phyloP scores from a whole-genome alignment of 2,797 vertebrate species.

The Myoxocephalus aenaeus region DNA sequence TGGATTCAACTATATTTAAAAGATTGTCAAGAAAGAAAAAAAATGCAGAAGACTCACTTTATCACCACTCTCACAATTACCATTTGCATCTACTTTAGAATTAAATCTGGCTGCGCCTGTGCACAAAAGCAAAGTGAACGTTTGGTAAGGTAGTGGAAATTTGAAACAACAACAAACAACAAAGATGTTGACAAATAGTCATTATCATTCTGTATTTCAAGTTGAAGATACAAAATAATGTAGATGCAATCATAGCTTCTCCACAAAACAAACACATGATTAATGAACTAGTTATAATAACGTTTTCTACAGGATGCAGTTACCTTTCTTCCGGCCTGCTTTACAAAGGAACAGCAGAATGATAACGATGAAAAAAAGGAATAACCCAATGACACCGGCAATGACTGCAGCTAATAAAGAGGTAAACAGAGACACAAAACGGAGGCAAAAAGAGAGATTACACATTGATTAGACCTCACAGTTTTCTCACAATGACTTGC shows the following conservation, averaged over 20 bases:
- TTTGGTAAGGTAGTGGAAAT: neutral
- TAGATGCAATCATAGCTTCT: conserved; percentile 10
- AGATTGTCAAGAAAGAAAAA: neutral
- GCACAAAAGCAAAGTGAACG: conserved; percentile 13
- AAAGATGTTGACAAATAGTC: conserved; percentile 5
- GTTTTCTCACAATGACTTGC: conserved; percentile 6
- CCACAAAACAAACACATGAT: conserved; percentile 11
- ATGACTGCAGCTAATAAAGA: conserved; percentile 41
- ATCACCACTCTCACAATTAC: conserved; percentile 60
- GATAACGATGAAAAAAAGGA: conserved; percentile 33
- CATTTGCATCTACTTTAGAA: conserved; percentile 72
- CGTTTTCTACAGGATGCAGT: neutral
- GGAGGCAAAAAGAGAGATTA: conserved; percentile 16
- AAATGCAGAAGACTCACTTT: conserved; percentile 59
- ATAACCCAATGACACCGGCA: neutral
- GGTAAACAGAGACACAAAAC: conserved; percentile 36
- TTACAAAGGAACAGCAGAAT: conserved; percentile 36
- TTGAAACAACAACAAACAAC: conserved; percentile 5
- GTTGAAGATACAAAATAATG: neutral
- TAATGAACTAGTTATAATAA: neutral
- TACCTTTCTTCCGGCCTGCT: conserved; percentile 60
- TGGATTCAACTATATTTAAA: neutral
- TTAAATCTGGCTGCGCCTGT: conserved; percentile 20
- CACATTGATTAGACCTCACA: conserved; percentile 6
- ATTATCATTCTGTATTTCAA: conserved; percentile 13